A percentile compares a stretch with the other conserved stretches of the same genome.
Conservation (phyloP, 2,113 vertebrate genomes). For the Camelus bactrianus region DNA sequence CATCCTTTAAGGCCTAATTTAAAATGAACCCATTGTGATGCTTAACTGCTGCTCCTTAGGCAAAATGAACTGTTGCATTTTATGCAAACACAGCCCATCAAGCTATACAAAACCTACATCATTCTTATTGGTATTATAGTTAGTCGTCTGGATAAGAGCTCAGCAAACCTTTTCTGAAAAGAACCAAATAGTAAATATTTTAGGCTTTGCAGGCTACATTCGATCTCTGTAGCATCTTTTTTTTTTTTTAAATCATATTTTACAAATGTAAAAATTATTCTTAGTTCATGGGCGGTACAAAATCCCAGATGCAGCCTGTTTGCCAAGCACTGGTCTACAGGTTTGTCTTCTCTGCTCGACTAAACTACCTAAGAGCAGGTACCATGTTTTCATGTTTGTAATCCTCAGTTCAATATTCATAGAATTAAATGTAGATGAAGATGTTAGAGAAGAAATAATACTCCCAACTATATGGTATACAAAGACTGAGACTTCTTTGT, state of each 20-base stretch:
- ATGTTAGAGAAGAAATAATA: background rate
- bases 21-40: background rate
- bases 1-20: background rate
- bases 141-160: background rate
- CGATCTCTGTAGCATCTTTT: background rate
- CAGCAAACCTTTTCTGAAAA: background rate
- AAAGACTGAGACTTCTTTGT: background rate
- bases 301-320: background rate
- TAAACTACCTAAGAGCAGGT: background rate
- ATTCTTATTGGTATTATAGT: background rate
- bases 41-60: background rate
- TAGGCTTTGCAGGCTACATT: background rate
- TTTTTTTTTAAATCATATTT: slow-evolving; percentile 19
- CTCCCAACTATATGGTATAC: background rate
- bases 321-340: background rate
- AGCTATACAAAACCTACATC: background rate
- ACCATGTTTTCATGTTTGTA: background rate
- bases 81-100: background rate
- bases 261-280: background rate
- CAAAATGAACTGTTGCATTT: background rate
- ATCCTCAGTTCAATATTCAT: background rate
- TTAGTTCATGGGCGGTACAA: background rate
- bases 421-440: background rate
- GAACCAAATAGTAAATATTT: background rate
- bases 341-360: background rate